Base-by-base conservation (phyloP, 30 jellyfish, hydroid and myxozoan species). In the Aurelia aurita region DNA sequence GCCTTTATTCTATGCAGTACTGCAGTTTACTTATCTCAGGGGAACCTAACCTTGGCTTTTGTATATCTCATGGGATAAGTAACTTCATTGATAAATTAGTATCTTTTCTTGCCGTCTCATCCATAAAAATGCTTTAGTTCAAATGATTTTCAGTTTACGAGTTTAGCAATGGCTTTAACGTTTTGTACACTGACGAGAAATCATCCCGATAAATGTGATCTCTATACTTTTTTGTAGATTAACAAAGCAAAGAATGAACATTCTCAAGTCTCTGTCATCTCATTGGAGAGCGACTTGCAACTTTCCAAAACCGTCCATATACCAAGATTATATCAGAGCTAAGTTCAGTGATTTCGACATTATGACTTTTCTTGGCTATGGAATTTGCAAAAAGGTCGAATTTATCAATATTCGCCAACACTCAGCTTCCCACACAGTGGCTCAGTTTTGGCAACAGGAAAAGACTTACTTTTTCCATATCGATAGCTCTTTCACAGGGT, bases 271-370 rank as follows among this genome's bases (percentile, higher is more conserved):
- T 2, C 34, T 5, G 20, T 72, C 85, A 4, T 44, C 72, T 15
- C 58, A 43, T 62, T 72, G 85, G 85, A 31, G 85, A 72, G 85
- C 72, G 1, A 72, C 85, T 22, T 72, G 85, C 73, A 72, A 63
- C 54, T 47, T 46, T 51, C 54, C 57, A 46, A 23, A 46, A 21
- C 21, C 53, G 26, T 8, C 58, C 1, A 47, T 72, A 5, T 22
- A 9, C 71, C 70, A 44, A 28, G 85, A 72, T 15, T 72, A 72
- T 16, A 59, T 72, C 4, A 45, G 85, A 1, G 85, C 27, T 0
- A 0, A 10, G 3, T 14, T 72, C 18, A 11, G 12, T 20, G 57
- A 72, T 5, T 19, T 72, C 1, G 85, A 72, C 55, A 25, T 72
- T 3, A 19, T 72, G 57, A 51, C 58, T 14, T 72, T 20, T 28